phyloP scores from a whole-genome alignment of 2,797 vertebrate genomes.

The Gastrophryne carolinensis region DNA sequence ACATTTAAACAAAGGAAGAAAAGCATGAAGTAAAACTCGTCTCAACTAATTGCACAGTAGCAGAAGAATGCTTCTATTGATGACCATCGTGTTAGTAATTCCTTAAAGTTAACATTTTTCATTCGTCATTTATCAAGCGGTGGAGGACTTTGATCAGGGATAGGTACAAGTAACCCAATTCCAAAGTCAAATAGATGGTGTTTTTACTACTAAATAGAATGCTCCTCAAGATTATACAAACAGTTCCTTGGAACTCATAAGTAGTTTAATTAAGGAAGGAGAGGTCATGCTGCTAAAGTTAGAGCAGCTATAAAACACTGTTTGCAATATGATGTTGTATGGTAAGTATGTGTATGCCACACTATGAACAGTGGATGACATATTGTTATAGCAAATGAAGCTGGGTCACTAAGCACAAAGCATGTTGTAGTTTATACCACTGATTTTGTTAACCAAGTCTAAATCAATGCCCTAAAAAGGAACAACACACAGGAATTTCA shows the following conservation, averaged over 20 bases:
- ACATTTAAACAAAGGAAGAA: neutral
- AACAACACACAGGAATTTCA: too few relatives aligned
- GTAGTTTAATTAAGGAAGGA: neutral
- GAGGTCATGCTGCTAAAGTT: neutral
- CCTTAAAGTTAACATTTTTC: neutral
- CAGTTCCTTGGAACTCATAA: neutral
- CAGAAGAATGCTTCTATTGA: too few relatives aligned
- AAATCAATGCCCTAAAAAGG: too few relatives aligned
- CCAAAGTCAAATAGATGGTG: neutral
- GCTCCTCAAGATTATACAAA: neutral
- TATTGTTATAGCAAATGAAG: too few relatives aligned
- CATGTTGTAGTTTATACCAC: too few relatives aligned
- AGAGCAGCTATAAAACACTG: too few relatives aligned
- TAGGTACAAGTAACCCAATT: neutral
- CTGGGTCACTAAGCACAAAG: too few relatives aligned
- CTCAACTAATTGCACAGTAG: neutral
- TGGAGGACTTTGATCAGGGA: neutral
- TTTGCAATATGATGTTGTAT: too few relatives aligned
- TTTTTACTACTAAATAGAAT: neutral
- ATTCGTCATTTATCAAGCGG: neutral
- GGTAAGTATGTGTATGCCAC: too few relatives aligned
- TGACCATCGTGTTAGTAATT: neutral
- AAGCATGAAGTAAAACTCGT: neutral
- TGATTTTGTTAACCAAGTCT: too few relatives aligned
- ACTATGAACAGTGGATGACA: too few relatives aligned